Conservation (phyloP, 30 jellyfish, hydroid and myxozoan species). For the Calvadosia cruxmelitensis region DNA sequence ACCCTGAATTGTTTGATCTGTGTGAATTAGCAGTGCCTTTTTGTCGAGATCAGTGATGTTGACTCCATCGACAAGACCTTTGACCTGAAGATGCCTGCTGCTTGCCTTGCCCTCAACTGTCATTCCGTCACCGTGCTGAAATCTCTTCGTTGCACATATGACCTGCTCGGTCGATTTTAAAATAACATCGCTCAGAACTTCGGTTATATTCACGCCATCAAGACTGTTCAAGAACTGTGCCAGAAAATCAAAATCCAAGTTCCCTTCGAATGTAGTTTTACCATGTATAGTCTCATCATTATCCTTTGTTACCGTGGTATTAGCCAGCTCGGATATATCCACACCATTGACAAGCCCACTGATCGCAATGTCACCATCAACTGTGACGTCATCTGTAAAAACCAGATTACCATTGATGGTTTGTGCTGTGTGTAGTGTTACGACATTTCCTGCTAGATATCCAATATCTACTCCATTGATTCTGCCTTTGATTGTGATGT, state of each 20-base stretch:
- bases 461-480: constrained; percentile 24
- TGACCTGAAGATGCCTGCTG: constrained; percentile 7
- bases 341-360: constrained; percentile 34
- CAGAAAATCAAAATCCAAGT: constrained; percentile 16
- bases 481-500: constrained; percentile 15
- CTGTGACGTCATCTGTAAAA: constrained; percentile 3
- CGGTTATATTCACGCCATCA: constrained; percentile 48
- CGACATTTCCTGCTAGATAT: constrained; percentile 8
- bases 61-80: constrained; percentile 38
- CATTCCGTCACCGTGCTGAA: constrained; percentile 18
- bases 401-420: constrained; percentile 26
- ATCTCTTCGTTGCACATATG: constrained; percentile 37
- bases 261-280: constrained; percentile 25
- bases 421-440: constrained; percentile 32
- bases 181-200: constrained; percentile 25
- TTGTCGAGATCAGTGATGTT: constrained; percentile 32
- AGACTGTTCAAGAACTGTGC: constrained; percentile 11
- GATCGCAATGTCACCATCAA: neutral
- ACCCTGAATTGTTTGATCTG: constrained; percentile 46
- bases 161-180: constrained; percentile 25
- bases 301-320: constrained; percentile 33
- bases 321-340: constrained; percentile 52
- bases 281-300: constrained; percentile 41
- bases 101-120: constrained; percentile 1
- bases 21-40: constrained; percentile 21